Base-by-base conservation (phyloP, 2,113 vertebrate genomes). In the Xiphophorus maculatus region DNA sequence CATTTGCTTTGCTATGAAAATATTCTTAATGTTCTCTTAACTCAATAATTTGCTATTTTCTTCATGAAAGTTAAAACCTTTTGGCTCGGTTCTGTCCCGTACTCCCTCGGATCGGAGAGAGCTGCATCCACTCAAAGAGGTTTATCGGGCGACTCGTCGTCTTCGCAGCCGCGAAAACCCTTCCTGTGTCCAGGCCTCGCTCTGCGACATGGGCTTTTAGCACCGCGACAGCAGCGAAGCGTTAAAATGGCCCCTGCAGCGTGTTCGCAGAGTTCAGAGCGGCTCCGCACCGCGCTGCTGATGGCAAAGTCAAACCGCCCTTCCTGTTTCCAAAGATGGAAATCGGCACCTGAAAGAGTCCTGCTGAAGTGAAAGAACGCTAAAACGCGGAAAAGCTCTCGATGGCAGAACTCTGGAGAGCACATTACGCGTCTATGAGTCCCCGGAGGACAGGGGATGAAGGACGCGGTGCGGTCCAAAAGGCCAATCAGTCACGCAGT, bases 131-230 rank as follows among this genome's bases (percentile, higher is more conserved):
- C 77, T 37, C 54, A 58, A 12, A 58, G 25, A 80, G 22, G 33
- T 54, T 81, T 60, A 58, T 76, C 72, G 29, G 37, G 68, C 83
- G 76, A 72, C 72, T 81, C 69, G 25, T 73, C 69, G 25, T 71
- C 66, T 30, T 83, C 67, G 82, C 72, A 79, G 84, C 80, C 29
- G 89, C 84, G 76, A 90, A 91, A 90, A 91, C 74, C 81, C 13
- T 89, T 90, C 84, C 84, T 73, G 81, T 92, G 90, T 92, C 90
- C 72, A 6, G 80, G 77, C 60, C 13, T 37, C 69, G 71, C 74
- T 66, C 70, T 82, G 84, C 69, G 75, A 78, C 54, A 37, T 6
- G 29, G 79, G 88, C 91, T 91, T 93, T 92, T 93, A 90, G 90
- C 92, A 72, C 88, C n/a, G 51, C 35, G 60, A 42, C 66, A 28